Base-by-base conservation (phyloP, 2,888 invertebrate species). In the Spatulosminthurus flaviceps region DNA sequence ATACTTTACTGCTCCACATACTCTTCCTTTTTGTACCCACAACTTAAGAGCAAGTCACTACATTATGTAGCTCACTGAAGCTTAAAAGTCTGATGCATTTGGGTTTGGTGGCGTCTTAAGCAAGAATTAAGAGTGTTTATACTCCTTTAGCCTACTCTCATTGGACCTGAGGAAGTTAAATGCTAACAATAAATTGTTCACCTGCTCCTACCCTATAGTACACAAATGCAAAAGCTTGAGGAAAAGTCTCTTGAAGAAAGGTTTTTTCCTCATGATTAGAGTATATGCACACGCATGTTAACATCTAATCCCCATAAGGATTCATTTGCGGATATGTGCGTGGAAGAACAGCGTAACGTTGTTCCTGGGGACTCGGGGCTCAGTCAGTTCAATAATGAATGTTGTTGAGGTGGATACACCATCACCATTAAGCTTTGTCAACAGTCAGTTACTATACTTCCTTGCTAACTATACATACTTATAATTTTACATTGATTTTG, bases 371-470 rank as follows among this genome's bases (percentile, higher is more conserved):
- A 19, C 51, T 51, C 51, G 16, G 51, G 51, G 51, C 51, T 51
- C 51, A 51, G 51, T 51, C 51, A 51, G 51, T 51, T 51, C 51
- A 51, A 19, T 51, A 51, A 51, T 51, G 51, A 51, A 16, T 51
- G 51, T 51, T 13, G 51, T 51, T 19, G 51, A 51, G 51, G 51
- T 51, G 51, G 51, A 51, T 51, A 51, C 51, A n/a, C 16, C 51
- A n/a, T 51, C 51, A 51, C 51, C 51, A 51, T 51, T 19, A 9
- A 51, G 51, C 51, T 51, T n/a, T 51, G 51, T 51, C 51, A 51
- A 51, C n/a, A 51, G 19, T 19, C n/a, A 13, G 51, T 51, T n/a
- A 51, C 16, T 51, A 51, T 51, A 51, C 16, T 51, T 51, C 51
- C 1, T 16, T 51, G 2, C n/a, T 51, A 51, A 13, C 51, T 51